Conservation (phyloP, 2,113 vertebrate genomes). For the Cathartes aura region DNA sequence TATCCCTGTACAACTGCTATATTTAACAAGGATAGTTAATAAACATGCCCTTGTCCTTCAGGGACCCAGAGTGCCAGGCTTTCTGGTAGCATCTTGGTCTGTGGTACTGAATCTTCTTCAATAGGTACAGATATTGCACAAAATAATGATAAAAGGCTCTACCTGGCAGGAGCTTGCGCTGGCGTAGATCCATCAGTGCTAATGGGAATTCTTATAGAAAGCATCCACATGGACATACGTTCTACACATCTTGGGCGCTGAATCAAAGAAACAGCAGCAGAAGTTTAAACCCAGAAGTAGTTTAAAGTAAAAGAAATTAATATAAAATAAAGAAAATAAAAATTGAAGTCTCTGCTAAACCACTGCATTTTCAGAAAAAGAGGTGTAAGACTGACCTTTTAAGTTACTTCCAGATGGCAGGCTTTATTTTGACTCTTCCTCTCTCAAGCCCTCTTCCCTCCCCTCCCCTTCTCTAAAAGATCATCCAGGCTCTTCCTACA, state of each 20-base stretch:
- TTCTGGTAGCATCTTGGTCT: background rate
- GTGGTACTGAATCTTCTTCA: background rate
- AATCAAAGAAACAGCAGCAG: background rate
- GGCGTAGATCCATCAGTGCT: background rate
- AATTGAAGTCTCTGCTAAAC: background rate
- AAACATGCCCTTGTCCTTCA: background rate
- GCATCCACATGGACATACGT: background rate
- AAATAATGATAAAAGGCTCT: background rate
- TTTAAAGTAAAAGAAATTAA: background rate
- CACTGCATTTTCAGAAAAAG: background rate
- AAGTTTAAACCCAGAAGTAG: background rate
- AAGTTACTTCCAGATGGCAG: background rate
- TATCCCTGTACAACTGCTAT: background rate
- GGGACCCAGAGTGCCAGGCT: background rate
- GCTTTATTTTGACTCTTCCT: background rate
- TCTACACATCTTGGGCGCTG: background rate
- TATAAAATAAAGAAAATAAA: background rate
- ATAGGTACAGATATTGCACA: background rate
- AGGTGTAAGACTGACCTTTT: background rate
- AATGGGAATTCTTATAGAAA: background rate
- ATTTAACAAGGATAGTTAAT: background rate
- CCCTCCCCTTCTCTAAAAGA: background rate
- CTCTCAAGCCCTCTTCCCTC: background rate
- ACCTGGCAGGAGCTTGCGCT: background rate
- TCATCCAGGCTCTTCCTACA: background rate